Conservation (phyloP, 2,888 invertebrate genomes). For the Lumbricus terrestris region DNA sequence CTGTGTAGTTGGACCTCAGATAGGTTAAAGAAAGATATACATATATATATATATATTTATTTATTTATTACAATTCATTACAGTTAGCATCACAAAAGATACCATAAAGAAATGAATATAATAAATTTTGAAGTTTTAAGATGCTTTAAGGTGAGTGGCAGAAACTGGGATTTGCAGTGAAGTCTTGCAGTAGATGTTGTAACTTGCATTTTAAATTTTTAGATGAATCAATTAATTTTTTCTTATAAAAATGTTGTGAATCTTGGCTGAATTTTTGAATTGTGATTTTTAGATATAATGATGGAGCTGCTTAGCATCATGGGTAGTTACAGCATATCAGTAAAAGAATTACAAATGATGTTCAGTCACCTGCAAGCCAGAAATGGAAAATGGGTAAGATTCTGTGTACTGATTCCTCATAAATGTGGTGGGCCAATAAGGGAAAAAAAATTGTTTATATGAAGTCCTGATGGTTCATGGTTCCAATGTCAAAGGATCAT, state of each 20-base stretch:
- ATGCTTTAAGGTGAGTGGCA: too few relatives aligned
- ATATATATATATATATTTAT: too few relatives aligned
- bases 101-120: too few relatives aligned
- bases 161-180: too few relatives aligned
- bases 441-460: background rate
- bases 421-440: background rate
- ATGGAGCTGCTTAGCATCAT: background rate
- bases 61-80: too few relatives aligned
- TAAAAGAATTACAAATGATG: conserved; percentile 8
- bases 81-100: too few relatives aligned
- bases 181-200: background rate
- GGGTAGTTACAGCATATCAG: conserved; percentile 11
- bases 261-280: background rate
- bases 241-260: background rate
- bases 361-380: background rate
- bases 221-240: too few relatives aligned
- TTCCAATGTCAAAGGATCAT: background rate
- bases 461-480: too few relatives aligned
- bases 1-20: too few relatives aligned
- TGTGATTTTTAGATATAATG: background rate
- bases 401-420: background rate
- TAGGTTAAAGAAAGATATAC: too few relatives aligned
- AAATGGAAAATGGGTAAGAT: conserved; percentile 14
- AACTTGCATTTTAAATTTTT: background rate
- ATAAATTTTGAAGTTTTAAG: too few relatives aligned